Conservation (phyloP, 2,797 vertebrate genomes). For the Numenius phaeopus region DNA sequence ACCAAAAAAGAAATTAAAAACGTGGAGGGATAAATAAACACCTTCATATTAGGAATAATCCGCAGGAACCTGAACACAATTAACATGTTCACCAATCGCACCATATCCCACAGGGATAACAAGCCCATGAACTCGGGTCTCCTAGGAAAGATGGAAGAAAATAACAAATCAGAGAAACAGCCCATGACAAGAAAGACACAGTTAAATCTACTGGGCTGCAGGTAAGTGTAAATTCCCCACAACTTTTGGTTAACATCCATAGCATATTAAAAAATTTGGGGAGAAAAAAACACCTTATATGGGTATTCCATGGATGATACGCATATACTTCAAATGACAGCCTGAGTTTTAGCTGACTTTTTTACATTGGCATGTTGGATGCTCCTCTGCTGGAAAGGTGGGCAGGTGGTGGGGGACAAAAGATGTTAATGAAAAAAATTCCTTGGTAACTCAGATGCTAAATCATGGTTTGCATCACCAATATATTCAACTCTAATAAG, state of each 20-base stretch:
- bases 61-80: constrained; percentile 94
- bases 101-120: constrained; percentile 92
- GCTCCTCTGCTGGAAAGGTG: background rate
- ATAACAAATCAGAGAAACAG: background rate
- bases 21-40: background rate
- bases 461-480: background rate
- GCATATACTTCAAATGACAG: background rate
- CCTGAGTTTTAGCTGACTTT: background rate
- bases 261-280: background rate
- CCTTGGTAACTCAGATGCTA: background rate
- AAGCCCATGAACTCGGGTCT: constrained; percentile 71
- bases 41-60: constrained; percentile 93
- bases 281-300: background rate
- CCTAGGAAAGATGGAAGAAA: constrained; percentile 73
- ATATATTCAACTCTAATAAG: background rate
- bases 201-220: background rate
- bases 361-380: background rate
- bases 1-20: background rate
- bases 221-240: background rate
- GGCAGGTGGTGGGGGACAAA: background rate
- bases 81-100: constrained; percentile 90
- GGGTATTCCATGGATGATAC: rapidly evolving
- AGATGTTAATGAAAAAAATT: background rate
- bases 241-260: background rate
- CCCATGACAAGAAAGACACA: background rate